A percentile compares a stretch with the other conserved stretches of the same genome.
phyloP scores from a whole-genome alignment of 2,113 vertebrate genomes.

The Erinaceus europaeus region DNA sequence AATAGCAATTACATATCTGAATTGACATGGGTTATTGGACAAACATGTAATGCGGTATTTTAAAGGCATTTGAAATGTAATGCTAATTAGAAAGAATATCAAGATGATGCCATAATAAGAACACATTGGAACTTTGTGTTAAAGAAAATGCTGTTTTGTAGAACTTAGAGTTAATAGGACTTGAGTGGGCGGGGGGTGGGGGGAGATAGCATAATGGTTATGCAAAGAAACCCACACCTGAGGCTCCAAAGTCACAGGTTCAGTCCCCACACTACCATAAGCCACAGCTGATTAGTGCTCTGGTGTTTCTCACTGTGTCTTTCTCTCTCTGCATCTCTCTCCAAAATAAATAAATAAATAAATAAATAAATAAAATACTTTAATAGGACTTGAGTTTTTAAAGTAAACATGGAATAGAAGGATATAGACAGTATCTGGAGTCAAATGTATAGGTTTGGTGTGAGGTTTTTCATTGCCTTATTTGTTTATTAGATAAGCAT shows the following conservation, averaged over 20 bases:
- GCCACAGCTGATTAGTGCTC: too few relatives aligned
- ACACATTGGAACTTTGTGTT: constrained; percentile 49
- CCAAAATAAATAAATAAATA: too few relatives aligned
- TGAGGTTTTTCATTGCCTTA: neutral
- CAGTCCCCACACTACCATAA: too few relatives aligned
- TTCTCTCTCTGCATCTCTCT: too few relatives aligned
- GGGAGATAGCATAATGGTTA: too few relatives aligned
- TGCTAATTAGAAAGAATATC: constrained; percentile 70
- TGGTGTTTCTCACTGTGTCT: too few relatives aligned
- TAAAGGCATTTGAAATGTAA: constrained; percentile 67
- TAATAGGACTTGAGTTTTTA: constrained; percentile 34
- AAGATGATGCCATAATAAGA: constrained; percentile 50
- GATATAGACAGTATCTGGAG: neutral
- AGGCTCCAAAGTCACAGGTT: too few relatives aligned
- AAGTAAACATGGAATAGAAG: constrained; percentile 30
- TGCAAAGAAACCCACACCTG: too few relatives aligned
- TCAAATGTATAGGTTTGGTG: neutral
- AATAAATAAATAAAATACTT: constrained; percentile 36
- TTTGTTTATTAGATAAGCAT: constrained; percentile 13
- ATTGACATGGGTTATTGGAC: constrained; percentile 62
- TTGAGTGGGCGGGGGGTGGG: too few relatives aligned
- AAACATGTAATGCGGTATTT: constrained; percentile 61
- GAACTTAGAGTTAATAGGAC: too few relatives aligned
- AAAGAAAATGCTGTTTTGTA: too few relatives aligned
- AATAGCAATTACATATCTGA: constrained; percentile 71